Conservation (phyloP, 2,113 vertebrate species). For the Eonycteris spelaea region DNA sequence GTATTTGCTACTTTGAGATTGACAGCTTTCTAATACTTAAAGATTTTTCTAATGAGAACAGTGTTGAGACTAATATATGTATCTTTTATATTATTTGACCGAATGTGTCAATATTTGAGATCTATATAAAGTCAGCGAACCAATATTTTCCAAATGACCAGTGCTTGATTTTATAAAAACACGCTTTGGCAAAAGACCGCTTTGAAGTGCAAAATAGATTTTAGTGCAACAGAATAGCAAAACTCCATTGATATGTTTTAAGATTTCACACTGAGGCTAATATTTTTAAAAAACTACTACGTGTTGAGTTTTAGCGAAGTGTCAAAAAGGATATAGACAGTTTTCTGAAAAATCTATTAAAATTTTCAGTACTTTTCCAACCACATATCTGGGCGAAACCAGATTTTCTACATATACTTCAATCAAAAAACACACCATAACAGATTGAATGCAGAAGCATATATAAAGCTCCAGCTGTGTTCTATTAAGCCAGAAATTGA, state of each 20-base stretch:
- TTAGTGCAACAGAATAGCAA: neutral
- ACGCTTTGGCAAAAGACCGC: neutral
- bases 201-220: neutral
- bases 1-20: neutral
- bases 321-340: neutral
- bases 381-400: neutral
- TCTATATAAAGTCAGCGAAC: neutral
- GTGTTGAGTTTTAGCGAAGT: neutral
- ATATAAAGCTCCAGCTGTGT: neutral
- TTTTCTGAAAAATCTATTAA: neutral
- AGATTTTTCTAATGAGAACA: neutral
- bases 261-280: neutral
- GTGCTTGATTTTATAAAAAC: neutral
- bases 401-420: neutral
- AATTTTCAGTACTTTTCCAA: neutral
- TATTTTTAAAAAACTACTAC: neutral
- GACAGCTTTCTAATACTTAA: neutral
- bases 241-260: neutral
- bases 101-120: neutral
- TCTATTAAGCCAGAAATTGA: neutral
- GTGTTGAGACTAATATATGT: neutral
- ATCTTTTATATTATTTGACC: neutral
- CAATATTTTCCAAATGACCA: neutral
- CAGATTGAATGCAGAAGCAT: neutral
- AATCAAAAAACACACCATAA: neutral